These are phyloP conservation scores for Patiria miniata DNA, from an alignment of 35 echinoderm and acorn worm species.

Conservation along the genomic window DNA sequence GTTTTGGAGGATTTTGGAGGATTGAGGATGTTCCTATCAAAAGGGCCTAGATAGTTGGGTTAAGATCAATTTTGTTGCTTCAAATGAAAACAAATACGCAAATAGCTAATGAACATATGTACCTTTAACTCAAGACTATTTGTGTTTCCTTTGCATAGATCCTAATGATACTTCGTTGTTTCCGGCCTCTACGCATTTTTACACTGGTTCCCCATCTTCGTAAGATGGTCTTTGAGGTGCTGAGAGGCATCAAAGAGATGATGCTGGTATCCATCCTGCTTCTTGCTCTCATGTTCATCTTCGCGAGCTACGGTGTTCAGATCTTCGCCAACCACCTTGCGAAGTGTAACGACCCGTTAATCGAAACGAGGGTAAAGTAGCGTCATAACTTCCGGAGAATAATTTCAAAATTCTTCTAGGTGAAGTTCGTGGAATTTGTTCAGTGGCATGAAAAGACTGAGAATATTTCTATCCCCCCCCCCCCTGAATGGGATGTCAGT, in stretches of 20 bases:
- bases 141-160: conserved; percentile 50
- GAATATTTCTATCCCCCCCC: no score
- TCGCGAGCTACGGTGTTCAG: conserved; percentile 98
- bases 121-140: no score
- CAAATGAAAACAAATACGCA: no score
- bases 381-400: not conserved
- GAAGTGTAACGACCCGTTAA: conserved; percentile 83
- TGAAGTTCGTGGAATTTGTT: no score
- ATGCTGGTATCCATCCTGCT: conserved; percentile 88
- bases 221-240: conserved; percentile 82
- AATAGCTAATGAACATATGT: no score
- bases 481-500: no score
- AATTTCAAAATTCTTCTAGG: no score
- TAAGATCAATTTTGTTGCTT: no score
- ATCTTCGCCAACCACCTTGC: conserved; percentile 65
- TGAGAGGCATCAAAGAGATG: conserved; percentile 89
- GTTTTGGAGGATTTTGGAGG: no score
- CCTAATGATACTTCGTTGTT: conserved; percentile 85
- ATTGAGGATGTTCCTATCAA: no score
- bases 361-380: conserved; percentile 36
- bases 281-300: conserved; percentile 87
- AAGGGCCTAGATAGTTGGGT: no score
- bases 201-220: conserved; percentile 90
- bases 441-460: no score
- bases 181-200: conserved; percentile 91